These are phyloP conservation scores for Bombyx huttoni DNA, from an alignment of 2,888 invertebrate genomes.

Conservation along the genomic window DNA sequence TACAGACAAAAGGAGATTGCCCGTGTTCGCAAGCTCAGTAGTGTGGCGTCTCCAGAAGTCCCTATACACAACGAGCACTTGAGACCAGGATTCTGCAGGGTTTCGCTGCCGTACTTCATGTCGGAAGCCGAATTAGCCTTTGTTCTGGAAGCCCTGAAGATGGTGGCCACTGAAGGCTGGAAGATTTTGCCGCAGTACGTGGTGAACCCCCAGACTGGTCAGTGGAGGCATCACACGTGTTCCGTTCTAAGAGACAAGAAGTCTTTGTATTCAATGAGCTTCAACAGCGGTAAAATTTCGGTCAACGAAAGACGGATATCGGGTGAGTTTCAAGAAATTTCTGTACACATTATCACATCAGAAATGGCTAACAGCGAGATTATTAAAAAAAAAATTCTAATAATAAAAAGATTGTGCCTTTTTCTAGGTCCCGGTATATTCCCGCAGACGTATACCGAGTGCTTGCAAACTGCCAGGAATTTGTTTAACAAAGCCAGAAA, in stretches of 20 bases:
- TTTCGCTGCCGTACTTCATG: constrained; percentile 90
- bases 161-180: constrained; percentile 92
- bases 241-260: constrained; percentile 84
- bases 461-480: constrained; percentile 83
- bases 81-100: constrained; percentile 87
- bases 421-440: constrained; percentile 76
- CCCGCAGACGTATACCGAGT: constrained; percentile 82
- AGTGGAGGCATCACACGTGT: constrained; percentile 90
- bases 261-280: constrained; percentile 84
- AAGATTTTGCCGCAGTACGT: constrained; percentile 89
- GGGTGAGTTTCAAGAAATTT: constrained; percentile 26
- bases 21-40: constrained; percentile 50
- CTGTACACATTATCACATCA: too few relatives aligned
- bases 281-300: constrained; percentile 82
- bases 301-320: constrained; percentile 80
- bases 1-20: constrained; percentile 61
- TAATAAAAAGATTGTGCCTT: constrained; percentile 5
- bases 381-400: neutral
- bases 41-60: constrained; percentile 50
- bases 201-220: constrained; percentile 89
- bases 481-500: constrained; percentile 83
- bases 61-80: constrained; percentile 77
- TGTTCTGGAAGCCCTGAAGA: constrained; percentile 85
- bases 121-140: constrained; percentile 84
- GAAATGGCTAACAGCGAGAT: too few relatives aligned